phyloP scores from a whole-genome alignment of 2,797 vertebrate genomes.

The Coccyzus lansbergi region DNA sequence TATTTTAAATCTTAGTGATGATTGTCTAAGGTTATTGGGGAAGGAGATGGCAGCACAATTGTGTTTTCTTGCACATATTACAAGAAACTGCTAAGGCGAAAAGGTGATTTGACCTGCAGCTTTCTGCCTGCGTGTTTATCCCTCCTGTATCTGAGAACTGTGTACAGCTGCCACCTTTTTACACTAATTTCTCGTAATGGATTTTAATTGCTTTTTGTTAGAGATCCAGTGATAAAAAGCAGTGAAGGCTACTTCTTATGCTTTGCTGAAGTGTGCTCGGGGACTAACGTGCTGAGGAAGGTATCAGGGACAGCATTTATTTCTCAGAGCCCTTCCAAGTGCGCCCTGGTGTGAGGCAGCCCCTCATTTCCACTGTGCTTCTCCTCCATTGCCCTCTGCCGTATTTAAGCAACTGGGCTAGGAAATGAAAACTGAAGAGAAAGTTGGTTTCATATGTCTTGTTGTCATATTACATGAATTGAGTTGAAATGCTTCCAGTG shows the following conservation, averaged over 20 bases:
- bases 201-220: not conserved
- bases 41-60: not conserved
- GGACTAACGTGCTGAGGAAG: not conserved
- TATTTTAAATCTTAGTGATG: not conserved
- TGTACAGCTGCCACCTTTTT: not conserved
- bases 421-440: not conserved
- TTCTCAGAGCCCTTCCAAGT: not conserved
- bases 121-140: not conserved
- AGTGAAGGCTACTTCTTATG: not conserved
- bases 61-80: not conserved
- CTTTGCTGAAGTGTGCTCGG: not conserved
- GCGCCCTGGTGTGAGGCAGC: not conserved
- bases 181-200: not conserved
- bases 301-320: not conserved
- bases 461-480: not conserved
- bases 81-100: not conserved
- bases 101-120: not conserved
- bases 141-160: not conserved
- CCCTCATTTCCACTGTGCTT: rapidly evolving
- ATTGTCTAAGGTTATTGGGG: not conserved
- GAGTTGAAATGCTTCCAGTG: not conserved
- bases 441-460: not conserved
- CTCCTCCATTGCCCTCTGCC: not conserved
- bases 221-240: not conserved
- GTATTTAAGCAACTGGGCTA: not conserved